Evolutionary conservation across 2,113 vertebrate species (phyloP).

Genomic region (Cichladusa arquata): DNA sequence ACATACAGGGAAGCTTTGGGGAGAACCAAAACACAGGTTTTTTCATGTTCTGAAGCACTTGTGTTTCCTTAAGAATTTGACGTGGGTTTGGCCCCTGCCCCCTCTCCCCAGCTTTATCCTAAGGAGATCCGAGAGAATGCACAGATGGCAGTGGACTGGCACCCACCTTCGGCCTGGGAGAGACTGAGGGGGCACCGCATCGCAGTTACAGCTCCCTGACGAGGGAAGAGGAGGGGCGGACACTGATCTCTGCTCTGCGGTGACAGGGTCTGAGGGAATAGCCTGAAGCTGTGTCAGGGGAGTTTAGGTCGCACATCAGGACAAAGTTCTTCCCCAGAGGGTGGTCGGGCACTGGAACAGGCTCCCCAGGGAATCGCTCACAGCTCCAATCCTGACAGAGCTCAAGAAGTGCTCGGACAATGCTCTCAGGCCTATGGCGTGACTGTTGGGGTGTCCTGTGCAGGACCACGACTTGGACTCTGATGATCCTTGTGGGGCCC

Average conservation of each 20-base stretch:
- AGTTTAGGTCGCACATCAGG: too few relatives aligned
- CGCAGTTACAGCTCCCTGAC: fast-evolving
- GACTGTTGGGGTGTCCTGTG: neutral
- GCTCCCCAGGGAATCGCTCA: neutral
- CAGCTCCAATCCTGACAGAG: too few relatives aligned
- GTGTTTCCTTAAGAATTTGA: fast-evolving
- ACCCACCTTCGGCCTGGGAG: neutral
- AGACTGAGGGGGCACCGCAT: neutral
- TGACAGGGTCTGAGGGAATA: fast-evolving
- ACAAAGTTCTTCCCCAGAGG: neutral
- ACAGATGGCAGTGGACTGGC: too few relatives aligned
- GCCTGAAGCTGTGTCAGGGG: neutral
- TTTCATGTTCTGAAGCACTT: fast-evolving
- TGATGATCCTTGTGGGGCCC: neutral
- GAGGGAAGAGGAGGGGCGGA: neutral
- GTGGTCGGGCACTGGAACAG: neutral
- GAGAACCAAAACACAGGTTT: fast-evolving
- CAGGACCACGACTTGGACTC: neutral
- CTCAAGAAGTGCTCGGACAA: too few relatives aligned
- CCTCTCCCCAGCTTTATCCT: neutral
- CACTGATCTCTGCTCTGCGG: too few relatives aligned
- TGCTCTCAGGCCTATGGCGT: too few relatives aligned
- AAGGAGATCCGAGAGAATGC: too few relatives aligned
- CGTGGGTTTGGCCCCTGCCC: fast-evolving
- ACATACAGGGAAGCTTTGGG: fast-evolving